Evolutionary conservation across 1,140 invertebrate species (phyloP), one percentile per base, ranked within the genome.

Genomic region (Luehdorfia chinensis): DNA sequence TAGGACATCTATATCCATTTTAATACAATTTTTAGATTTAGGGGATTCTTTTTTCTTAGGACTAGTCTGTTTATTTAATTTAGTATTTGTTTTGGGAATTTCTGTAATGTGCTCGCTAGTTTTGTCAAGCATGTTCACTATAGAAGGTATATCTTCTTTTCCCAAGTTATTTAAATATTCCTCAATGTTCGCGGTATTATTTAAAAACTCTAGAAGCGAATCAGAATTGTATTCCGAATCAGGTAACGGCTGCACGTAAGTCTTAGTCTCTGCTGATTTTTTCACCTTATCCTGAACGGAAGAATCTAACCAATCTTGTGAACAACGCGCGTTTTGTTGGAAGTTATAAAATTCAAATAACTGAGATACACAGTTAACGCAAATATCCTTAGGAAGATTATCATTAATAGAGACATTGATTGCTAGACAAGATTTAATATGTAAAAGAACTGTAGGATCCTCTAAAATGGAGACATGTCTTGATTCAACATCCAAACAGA

Each of bases 201-300:
- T 86, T 13, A 86, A 37, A 55, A 86, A 86, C 36, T 86, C 83
- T 47, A 86, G 27, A 4, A 86, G 60, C 9, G 83, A 86, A 50
- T 86, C 83, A 0, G 83, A 86, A 30, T 86, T 86, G 19, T 86
- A 86, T 55, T 86, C 83, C 0, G 77, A 83, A 51, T 84, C 79
- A 0, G 83, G 79, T 15, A 86, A 47, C 9, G 83, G 83, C 37
- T 79, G 78, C 5, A 86, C 49, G 6, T 59, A 53, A 3, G 64
- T 60, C 59, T 84, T 86, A 0, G 54, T 53, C 59, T 84, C 81
- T 8, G 57, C 14, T 2, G 52, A 47, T 47, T 76, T 81, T 50
- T 68, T 81, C 3, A 49, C 21, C 23, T 75, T 75, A 28, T 75
- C 69, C 31, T 77, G 59, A 4, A 83, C 9, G 7, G 63, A 59